Evolutionary conservation across 2,113 vertebrate species (phyloP).

Genomic region (Narcine bancroftii): DNA sequence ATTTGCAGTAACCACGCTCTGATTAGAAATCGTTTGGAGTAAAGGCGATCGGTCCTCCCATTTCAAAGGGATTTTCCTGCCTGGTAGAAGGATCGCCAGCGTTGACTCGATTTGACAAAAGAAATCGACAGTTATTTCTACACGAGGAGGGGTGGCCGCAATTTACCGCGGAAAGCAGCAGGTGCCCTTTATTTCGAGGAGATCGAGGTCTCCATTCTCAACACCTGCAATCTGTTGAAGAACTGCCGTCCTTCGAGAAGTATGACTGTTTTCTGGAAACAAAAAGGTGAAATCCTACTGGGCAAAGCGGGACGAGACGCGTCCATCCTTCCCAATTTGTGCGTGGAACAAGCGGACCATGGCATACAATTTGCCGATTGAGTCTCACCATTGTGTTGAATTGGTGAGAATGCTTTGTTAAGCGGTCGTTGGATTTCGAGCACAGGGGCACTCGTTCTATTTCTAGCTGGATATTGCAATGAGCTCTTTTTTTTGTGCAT

Average conservation of each 20-base stretch:
- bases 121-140: background rate
- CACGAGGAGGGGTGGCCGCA: conserved; percentile 45
- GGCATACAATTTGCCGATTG: background rate
- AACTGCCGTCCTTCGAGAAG: background rate
- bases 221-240: conserved; percentile 11
- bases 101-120: background rate
- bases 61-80: background rate
- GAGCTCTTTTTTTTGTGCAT: background rate
- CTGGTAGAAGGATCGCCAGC: background rate
- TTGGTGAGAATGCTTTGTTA: background rate
- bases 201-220: conserved; percentile 49
- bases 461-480: background rate
- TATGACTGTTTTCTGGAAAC: conserved; percentile 44
- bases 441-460: background rate
- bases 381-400: background rate
- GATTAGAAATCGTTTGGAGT: conserved; percentile 20
- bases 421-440: background rate
- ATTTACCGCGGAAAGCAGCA: conserved; percentile 47
- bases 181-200: conserved; percentile 44
- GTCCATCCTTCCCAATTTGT: too few species aligned
- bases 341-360: background rate
- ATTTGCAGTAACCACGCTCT: background rate
- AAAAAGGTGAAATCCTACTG: conserved; percentile 37
- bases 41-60: conserved; percentile 15
- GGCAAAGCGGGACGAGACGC: background rate